Evolutionary conservation across 53 echinoderm and acorn worm genomes (phyloP).

Genomic region (Apostichopus leukothele): DNA sequence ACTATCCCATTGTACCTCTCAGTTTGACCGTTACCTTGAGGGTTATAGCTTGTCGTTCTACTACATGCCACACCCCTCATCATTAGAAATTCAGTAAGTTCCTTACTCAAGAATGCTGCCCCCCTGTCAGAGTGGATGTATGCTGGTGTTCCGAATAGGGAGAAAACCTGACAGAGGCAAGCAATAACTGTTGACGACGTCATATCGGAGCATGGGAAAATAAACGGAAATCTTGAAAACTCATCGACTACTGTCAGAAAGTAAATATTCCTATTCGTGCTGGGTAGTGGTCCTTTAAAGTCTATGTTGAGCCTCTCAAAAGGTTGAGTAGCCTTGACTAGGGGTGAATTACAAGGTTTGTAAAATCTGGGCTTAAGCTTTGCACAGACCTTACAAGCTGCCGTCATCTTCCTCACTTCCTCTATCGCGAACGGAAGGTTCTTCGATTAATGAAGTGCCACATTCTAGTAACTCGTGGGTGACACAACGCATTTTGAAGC

Average conservation of each 20-base stretch:
- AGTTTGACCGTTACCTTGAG: conserved; percentile 37
- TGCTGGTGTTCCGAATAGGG: no score
- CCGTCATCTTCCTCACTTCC: conserved; percentile 44
- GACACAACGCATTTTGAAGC: conserved; percentile 43
- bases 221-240: no score
- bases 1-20: conserved; percentile 44
- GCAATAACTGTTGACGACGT: no score
- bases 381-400: conserved; percentile 37
- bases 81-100: conserved; percentile 44
- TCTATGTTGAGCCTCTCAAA: conserved; percentile 45
- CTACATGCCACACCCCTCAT: conserved; percentile 43
- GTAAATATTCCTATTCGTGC: not conserved
- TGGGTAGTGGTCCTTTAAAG: conserved; percentile 43
- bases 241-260: no score
- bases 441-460: conserved; percentile 46
- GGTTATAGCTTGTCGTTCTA: conserved; percentile 46
- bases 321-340: conserved; percentile 44
- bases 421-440: conserved; percentile 29
- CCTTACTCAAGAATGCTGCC: no score
- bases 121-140: no score
- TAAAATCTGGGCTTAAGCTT: conserved; percentile 43
- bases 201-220: no score
- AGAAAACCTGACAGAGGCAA: no score
- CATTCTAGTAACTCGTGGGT: conserved; percentile 44
- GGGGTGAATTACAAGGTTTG: conserved; percentile 21